A percentile compares a stretch with the other conserved stretches of the same genome.
These are phyloP conservation scores for Phengaris arion DNA, from an alignment of 2,888 invertebrate genomes.

Conservation along the genomic window DNA sequence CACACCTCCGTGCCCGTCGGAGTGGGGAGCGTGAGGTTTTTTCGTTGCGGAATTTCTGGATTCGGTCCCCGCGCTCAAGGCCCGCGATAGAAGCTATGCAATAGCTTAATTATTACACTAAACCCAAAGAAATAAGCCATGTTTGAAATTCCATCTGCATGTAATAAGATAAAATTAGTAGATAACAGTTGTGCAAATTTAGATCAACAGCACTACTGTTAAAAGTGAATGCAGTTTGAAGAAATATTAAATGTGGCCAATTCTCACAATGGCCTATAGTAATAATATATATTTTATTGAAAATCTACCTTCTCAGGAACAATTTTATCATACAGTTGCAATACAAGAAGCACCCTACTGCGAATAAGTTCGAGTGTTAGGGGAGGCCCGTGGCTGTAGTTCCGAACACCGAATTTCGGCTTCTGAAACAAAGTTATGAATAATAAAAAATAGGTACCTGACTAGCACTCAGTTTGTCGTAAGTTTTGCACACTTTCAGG, in stretches of 20 bases:
- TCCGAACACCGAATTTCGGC: conserved; percentile 82
- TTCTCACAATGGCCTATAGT: neutral
- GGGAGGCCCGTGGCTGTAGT: conserved; percentile 87
- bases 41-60: too few relatives aligned
- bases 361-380: conserved; percentile 89
- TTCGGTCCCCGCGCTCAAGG: too few relatives aligned
- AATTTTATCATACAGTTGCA: conserved; percentile 98
- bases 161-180: too few relatives aligned
- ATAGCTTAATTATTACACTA: too few relatives aligned
- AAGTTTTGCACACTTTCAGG: conserved; percentile 90
- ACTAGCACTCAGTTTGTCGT: conserved; percentile 92
- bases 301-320: conserved; percentile 91
- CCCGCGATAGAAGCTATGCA: too few relatives aligned
- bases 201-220: too few relatives aligned
- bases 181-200: too few relatives aligned
- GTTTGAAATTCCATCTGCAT: neutral
- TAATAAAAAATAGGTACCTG: conserved; percentile 82
- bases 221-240: too few relatives aligned
- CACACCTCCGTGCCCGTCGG: too few relatives aligned
- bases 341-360: conserved; percentile 95
- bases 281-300: conserved; percentile 16
- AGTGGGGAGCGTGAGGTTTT: too few relatives aligned
- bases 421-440: conserved; percentile 79
- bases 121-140: neutral
- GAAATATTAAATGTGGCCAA: too few relatives aligned